Evolutionary conservation across 2,113 vertebrate species (phyloP), one percentile per base, ranked within the genome.

Genomic region (Tyrannus savana): DNA sequence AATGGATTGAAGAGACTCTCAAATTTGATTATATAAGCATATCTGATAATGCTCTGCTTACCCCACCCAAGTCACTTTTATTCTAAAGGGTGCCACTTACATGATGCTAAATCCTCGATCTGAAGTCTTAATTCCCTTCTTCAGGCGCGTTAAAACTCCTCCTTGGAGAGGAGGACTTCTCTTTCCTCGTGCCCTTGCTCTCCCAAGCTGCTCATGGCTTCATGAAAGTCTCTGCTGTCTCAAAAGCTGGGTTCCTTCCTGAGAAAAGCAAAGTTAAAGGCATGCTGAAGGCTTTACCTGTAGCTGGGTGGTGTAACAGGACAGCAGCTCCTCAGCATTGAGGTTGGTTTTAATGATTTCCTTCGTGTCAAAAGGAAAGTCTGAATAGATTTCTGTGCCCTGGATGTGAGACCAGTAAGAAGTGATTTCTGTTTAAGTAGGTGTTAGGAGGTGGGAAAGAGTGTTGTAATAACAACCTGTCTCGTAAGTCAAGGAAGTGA

Each of bases 361-460:
- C 81, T 91, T 83, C 42, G 6, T 52, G 63, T 86, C 25, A 4
- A 79, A 79, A 62, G 25, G 58, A 49, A 93, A 84, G 19, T 81
- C 92, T 81, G 94, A 95, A 87, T 37, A 47, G 68, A 90, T 86
- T 90, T 67, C 82, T 74, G 68, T 93, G 87, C 87, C 82, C 67
- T 67, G 59, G 88, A 63, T 52, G 44, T 25, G 59, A 83, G 72
- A 88, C 84, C 72, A 84, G 68, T 37, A 89, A 95, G 83, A 83
- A 91, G 68, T 77, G 50, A 93, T 91, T 93, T 96, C 91, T 93
- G 42, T 71, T 93, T 91, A 86, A 93, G 90, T 85, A 93, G 75
- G 94, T 93, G 82, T 88, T 95, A 71, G 92, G 84, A 89, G 87
- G 87, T 73, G 73, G 84, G 84, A 92, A 94, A 92, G 80, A 89